Evolutionary conservation across 1,140 invertebrate genomes (phyloP).

Genomic region (Kradibia gibbosae): DNA sequence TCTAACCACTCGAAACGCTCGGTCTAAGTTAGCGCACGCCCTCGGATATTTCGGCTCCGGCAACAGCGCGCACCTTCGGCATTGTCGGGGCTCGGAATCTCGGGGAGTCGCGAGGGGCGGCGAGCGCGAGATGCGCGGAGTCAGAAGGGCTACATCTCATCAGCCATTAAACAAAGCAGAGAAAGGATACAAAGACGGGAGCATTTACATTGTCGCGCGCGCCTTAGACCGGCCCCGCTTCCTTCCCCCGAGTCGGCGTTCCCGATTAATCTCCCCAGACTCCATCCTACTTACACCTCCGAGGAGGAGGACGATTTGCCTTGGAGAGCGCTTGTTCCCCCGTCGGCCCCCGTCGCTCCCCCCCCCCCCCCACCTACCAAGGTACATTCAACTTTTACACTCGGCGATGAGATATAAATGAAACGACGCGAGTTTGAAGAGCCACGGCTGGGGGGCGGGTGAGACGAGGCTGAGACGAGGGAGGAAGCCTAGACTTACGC

Average conservation of each 20-base stretch:
- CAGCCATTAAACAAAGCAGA: slow-evolving; percentile 68
- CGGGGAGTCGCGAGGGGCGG: neutral
- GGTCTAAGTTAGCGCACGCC: no score
- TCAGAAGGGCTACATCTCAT: slow-evolving; percentile 65
- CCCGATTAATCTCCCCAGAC: slow-evolving; percentile 63
- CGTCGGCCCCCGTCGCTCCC: slow-evolving; percentile 29
- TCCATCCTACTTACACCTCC: neutral
- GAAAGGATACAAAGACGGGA: slow-evolving; percentile 57
- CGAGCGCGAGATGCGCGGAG: slow-evolving; percentile 49
- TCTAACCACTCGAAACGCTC: no score
- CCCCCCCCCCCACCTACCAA: no score
- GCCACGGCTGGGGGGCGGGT: no score
- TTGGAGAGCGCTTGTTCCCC: slow-evolving; percentile 27
- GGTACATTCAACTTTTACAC: slow-evolving; percentile 23
- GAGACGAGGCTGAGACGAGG: neutral
- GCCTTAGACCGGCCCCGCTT: neutral
- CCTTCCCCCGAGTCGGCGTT: slow-evolving; percentile 57
- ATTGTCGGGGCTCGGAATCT: slow-evolving; percentile 14
- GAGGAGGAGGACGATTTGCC: slow-evolving; percentile 6
- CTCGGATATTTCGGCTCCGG: neutral
- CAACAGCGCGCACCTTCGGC: neutral
- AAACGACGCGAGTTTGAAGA: neutral
- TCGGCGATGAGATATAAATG: neutral
- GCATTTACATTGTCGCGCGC: slow-evolving; percentile 58
- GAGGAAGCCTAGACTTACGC: no score